These are phyloP conservation scores for Calonectris borealis DNA, from an alignment of 2,113 vertebrate species.

Conservation along the genomic window DNA sequence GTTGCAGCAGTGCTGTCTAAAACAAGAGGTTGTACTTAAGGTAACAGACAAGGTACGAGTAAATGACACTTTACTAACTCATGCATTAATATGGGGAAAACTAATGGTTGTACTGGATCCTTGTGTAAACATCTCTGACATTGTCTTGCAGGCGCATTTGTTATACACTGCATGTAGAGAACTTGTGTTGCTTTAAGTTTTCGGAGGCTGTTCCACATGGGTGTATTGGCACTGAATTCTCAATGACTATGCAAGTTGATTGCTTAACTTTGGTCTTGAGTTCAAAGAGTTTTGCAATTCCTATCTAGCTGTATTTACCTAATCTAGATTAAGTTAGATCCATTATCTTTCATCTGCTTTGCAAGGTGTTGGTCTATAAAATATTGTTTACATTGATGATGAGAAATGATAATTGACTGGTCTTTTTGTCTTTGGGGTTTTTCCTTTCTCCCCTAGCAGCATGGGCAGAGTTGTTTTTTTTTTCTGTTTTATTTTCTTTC, in stretches of 20 bases:
- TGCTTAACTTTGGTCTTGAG: background rate
- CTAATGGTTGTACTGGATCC: background rate
- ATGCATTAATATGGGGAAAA: background rate
- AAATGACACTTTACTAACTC: background rate
- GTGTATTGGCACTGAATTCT: background rate
- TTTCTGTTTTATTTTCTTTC: background rate
- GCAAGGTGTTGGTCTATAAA: background rate
- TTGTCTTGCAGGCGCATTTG: background rate
- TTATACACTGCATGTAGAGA: background rate
- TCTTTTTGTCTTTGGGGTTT: background rate
- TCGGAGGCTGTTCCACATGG: background rate
- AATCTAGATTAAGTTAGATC: background rate
- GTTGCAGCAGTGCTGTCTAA: background rate
- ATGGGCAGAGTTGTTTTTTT: background rate
- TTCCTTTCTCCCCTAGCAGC: background rate
- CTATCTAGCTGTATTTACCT: background rate
- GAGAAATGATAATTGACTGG: background rate
- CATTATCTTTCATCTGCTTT: background rate
- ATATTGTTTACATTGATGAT: background rate
- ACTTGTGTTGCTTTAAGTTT: background rate
- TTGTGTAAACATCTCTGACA: background rate
- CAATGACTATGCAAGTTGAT: background rate
- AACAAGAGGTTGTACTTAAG: background rate
- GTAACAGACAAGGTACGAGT: accelerated
- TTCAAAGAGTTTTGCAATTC: background rate